phyloP scores from a whole-genome alignment of 2,888 invertebrate genomes.

The Linyphia triangularis region DNA sequence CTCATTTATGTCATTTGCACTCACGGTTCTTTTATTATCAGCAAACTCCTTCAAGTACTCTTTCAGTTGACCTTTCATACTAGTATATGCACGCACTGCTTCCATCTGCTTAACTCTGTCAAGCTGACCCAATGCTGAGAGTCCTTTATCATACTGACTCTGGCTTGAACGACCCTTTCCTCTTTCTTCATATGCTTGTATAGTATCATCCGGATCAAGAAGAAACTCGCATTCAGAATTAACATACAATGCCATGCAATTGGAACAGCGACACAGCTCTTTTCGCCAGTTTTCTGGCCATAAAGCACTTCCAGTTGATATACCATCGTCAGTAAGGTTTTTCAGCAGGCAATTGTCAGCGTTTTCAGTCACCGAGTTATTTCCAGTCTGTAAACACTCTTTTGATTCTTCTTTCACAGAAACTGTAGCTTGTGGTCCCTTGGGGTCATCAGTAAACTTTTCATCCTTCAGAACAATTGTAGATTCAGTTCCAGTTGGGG shows the following conservation, averaged over 20 bases:
- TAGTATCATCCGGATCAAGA: conserved; percentile 89
- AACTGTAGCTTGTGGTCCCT: not conserved
- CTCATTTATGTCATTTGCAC: conserved; percentile 92
- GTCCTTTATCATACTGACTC: conserved; percentile 86
- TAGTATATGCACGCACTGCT: conserved; percentile 90
- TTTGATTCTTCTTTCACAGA: not conserved
- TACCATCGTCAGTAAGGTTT: not conserved
- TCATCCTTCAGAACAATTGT: no score
- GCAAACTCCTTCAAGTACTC: conserved; percentile 91
- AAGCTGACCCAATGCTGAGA: conserved; percentile 88
- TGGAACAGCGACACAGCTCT: conserved; percentile 83
- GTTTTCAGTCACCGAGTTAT: not conserved
- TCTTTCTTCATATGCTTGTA: conserved; percentile 84
- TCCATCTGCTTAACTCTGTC: conserved; percentile 91
- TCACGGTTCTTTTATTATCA: conserved; percentile 89
- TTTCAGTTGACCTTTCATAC: conserved; percentile 89
- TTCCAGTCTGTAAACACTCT: not conserved
- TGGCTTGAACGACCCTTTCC: conserved; percentile 85
- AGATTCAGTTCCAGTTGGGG: not conserved
- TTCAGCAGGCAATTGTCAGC: not conserved
- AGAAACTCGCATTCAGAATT: conserved; percentile 86
- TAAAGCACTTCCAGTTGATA: conserved; percentile 78
- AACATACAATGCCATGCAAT: conserved; percentile 84
- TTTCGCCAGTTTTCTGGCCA: conserved; percentile 84
- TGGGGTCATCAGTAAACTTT: not conserved